Evolutionary conservation across 2,888 invertebrate genomes (phyloP), one percentile per base, ranked within the genome.

Genomic region (Agapetus fuscipes): DNA sequence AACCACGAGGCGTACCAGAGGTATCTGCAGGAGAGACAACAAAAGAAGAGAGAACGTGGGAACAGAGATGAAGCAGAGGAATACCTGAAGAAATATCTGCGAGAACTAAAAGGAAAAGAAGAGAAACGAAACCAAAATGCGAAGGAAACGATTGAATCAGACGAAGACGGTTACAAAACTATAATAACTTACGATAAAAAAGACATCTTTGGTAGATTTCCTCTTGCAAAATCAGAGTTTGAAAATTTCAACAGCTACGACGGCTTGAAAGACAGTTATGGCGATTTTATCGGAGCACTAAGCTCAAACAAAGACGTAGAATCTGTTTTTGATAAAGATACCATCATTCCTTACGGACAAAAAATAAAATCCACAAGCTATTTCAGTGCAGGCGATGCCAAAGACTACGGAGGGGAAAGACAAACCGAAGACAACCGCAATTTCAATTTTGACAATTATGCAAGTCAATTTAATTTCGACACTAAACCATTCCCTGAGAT

Each of bases 391-490:
- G 30, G 30, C 16, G 16, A n/a, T 17, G 17, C 5, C 17, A 30
- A 17, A 30, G 17, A 16, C 15, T 16, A n/a, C n/a, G n/a, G n/a
- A n/a, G n/a, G n/a, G n/a, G n/a, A n/a, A n/a, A n/a, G n/a, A n/a
- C n/a, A n/a, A n/a, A n/a, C n/a, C n/a, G n/a, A n/a, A n/a, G n/a
- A n/a, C n/a, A n/a, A n/a, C n/a, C n/a, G n/a, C n/a, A n/a, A 20
- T 20, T 6, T 20, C 20, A 9, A 6, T 9, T 9, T 20, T 6
- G 9, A 20, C 4, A 38, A 16, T 14, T 42, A 42, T 15, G 39
- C 41, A 2, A 39, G 34, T 27, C 15, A 30, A 16, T 39, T 29
- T 25, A 42, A 36, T 27, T 42, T 42, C 6, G 45, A 37, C 15
- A 16, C 33, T 3, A 45, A 42, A 17, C 38, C 38, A 11, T 20